Base-by-base conservation (phyloP, 2,888 invertebrate genomes). In the Aporophyla lueneburgensis region DNA sequence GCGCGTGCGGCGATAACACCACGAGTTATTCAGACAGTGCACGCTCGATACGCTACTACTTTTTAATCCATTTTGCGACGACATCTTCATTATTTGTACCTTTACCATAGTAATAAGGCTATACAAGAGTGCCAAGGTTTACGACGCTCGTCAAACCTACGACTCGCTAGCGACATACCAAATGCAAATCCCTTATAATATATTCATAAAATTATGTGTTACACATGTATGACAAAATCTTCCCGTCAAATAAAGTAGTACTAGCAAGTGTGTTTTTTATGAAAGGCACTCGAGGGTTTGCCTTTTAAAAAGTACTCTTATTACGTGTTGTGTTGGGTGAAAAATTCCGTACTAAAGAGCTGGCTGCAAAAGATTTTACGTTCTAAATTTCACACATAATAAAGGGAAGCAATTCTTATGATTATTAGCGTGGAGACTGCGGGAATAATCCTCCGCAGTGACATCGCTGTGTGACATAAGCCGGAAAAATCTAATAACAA, bases 401-500 rank as follows among this genome's bases (percentile, higher is more conserved):
- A 96, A 96, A 95, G 93, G 93, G 95, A 94, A 94, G 95, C 95
- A 95, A 95, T 96, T 96, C 96, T 95, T 96, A 96, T 96, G 96
- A 96, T 96, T 96, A 96, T 96, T 96, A 96, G 95, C 95, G 92
- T 88, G 87, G 96, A 96, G 96, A 94, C 95, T 94, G 93, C 94
- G 95, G 94, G 95, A 96, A 94, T 96, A 96, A 96, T 96, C 96
- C 96, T 93, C 92, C 90, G 92, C 94, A 91, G 94, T 94, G 95
- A 95, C 96, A 93, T 91, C 91, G 92, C 93, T 90, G 94, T 93
- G 95, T 96, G 96, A 96, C 96, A 95, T 96, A 96, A 96, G 93
- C 96, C 95, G 95, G 95, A 96, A 96, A 96, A 96, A 96, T 96
- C 96, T 96, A 96, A 96, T 96, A 96, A 96, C 96, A 96, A 96